Percentiles rank a stretch among this genome's conserved stretches.
Conservation (phyloP, 2,888 invertebrate species). For the Mesoligia furuncula region DNA sequence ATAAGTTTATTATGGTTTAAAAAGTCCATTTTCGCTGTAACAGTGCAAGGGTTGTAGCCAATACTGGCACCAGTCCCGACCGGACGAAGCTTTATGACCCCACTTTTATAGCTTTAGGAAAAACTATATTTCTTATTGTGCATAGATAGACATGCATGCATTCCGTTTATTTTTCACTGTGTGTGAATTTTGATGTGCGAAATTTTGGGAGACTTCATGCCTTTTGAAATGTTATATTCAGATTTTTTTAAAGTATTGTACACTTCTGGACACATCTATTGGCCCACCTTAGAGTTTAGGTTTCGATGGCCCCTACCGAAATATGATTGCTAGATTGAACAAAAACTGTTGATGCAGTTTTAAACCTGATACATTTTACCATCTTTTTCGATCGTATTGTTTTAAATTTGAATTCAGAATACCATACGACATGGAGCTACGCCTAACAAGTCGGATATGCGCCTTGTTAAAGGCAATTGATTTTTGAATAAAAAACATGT, state of each 20-base stretch:
- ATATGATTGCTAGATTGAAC: too few relatives aligned
- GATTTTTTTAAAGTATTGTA: background rate
- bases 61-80: slow-evolving; percentile 84
- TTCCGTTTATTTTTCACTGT: slow-evolving; percentile 32
- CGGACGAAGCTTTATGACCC: slow-evolving; percentile 86
- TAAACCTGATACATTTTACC: too few relatives aligned
- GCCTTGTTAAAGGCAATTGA: too few relatives aligned
- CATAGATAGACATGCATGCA: slow-evolving; percentile 64
- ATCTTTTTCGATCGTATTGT: too few relatives aligned
- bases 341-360: too few relatives aligned
- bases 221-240: background rate
- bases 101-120: slow-evolving; percentile 87
- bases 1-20: slow-evolving; percentile 63
- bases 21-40: slow-evolving; percentile 59
- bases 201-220: slow-evolving; percentile 1
- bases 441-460: too few relatives aligned
- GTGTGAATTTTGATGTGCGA: slow-evolving; percentile 13
- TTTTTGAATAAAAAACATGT: too few relatives aligned
- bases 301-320: too few relatives aligned
- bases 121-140: slow-evolving; percentile 82
- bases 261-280: too few relatives aligned
- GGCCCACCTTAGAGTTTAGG: too few relatives aligned
- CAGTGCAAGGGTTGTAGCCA: slow-evolving; percentile 71
- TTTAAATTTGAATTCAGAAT: too few relatives aligned
- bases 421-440: too few relatives aligned